phyloP scores from a whole-genome alignment of 2,797 vertebrate species.

The Ataeniobius toweri region DNA sequence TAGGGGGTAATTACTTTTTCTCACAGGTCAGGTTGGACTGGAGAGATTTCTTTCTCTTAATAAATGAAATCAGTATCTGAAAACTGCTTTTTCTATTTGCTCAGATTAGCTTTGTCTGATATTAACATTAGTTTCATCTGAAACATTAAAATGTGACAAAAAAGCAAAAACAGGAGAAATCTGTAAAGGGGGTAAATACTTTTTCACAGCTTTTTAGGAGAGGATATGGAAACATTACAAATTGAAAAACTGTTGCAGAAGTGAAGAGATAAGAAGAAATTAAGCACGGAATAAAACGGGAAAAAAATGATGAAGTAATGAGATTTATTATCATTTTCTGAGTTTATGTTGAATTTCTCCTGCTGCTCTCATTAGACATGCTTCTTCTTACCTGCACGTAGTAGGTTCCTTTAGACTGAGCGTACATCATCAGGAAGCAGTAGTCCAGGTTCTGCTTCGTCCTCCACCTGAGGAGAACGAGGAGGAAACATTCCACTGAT shows the following conservation, averaged over 20 bases:
- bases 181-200: no score
- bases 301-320: no score
- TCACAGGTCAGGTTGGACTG: no score
- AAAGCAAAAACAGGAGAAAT: no score
- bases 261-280: neutral
- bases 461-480: conserved; percentile 86
- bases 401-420: conserved; percentile 96
- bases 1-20: no score
- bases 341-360: neutral
- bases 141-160: neutral
- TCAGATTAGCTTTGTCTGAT: neutral
- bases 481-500: neutral
- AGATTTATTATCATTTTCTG: neutral
- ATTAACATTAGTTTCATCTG: neutral
- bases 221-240: no score
- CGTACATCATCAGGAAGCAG: conserved; percentile 99
- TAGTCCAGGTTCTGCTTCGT: conserved; percentile 99
- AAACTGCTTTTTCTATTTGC: neutral
- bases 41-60: no score
- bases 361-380: neutral
- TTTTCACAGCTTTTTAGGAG: no score
- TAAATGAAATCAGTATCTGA: no score
- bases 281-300: no score
- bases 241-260: no score
- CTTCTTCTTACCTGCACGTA: conserved; percentile 90